These are phyloP conservation scores for Hozukius guyotensis DNA, from an alignment of 2,797 vertebrate genomes.

Conservation along the genomic window DNA sequence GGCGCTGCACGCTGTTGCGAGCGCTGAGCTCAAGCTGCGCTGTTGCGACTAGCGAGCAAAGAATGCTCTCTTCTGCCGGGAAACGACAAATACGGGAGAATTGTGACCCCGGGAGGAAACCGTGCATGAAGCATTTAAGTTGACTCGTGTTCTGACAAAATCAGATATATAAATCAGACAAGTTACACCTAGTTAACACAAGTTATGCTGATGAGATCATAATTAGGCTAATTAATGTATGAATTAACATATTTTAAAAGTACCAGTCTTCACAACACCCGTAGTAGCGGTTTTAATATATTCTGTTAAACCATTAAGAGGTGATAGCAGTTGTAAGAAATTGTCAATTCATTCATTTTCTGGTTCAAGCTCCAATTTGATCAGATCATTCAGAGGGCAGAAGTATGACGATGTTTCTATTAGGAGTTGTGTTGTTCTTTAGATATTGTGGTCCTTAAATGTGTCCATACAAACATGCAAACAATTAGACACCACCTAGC, in stretches of 20 bases:
- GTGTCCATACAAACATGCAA: neutral
- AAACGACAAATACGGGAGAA: too few species aligned
- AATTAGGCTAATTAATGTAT: neutral
- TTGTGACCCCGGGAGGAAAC: too few species aligned
- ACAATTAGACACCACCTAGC: neutral
- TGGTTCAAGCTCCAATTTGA: neutral
- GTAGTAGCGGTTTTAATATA: neutral
- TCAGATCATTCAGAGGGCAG: neutral
- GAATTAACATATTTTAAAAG: conserved; percentile 1
- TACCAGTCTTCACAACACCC: neutral
- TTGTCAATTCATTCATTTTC: neutral
- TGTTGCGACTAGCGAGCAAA: too few species aligned
- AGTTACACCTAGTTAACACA: conserved; percentile 1
- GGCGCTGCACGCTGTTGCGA: too few species aligned
- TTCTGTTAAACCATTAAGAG: neutral
- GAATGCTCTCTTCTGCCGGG: too few species aligned
- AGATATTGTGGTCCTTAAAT: neutral
- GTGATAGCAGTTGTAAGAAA: neutral
- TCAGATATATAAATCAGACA: neutral
- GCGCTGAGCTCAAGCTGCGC: too few species aligned
- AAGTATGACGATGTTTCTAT: neutral
- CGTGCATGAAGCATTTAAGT: neutral
- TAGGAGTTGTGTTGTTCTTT: neutral
- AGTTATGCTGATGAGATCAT: neutral
- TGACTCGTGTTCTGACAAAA: neutral